Conservation (phyloP, 2,797 vertebrate species). For the Pteropus rufus region DNA sequence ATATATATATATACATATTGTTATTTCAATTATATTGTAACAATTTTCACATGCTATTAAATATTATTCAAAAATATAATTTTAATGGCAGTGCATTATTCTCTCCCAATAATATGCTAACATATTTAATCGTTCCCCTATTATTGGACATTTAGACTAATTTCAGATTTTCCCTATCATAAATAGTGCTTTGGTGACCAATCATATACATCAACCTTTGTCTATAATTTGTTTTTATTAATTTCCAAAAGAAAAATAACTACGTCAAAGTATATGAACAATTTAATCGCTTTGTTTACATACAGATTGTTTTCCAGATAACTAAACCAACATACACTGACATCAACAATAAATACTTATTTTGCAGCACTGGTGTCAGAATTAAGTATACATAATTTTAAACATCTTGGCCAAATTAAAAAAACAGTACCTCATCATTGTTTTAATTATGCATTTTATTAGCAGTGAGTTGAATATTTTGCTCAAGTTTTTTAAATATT, state of each 20-base stretch:
- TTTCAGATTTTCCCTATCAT: not conserved
- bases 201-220: not conserved
- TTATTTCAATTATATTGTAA: not conserved
- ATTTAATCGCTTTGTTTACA: not conserved
- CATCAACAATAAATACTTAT: not conserved
- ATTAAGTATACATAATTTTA: not conserved
- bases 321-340: not conserved
- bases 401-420: not conserved
- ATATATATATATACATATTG: not conserved
- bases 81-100: not conserved
- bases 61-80: conserved; percentile 6
- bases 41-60: not conserved
- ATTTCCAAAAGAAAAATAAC: not conserved
- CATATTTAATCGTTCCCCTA: not conserved
- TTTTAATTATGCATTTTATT: not conserved
- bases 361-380: not conserved
- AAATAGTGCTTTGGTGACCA: not conserved
- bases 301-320: not conserved
- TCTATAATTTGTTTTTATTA: not conserved
- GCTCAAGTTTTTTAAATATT: not conserved
- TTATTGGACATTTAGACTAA: not conserved
- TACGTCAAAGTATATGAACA: not conserved
- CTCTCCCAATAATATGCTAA: not conserved
- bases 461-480: not conserved
- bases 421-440: not conserved